Percentiles rank a stretch among this genome's conserved stretches.
Conservation (phyloP, 2,797 vertebrate genomes). For the Micromesistius poutassou region DNA sequence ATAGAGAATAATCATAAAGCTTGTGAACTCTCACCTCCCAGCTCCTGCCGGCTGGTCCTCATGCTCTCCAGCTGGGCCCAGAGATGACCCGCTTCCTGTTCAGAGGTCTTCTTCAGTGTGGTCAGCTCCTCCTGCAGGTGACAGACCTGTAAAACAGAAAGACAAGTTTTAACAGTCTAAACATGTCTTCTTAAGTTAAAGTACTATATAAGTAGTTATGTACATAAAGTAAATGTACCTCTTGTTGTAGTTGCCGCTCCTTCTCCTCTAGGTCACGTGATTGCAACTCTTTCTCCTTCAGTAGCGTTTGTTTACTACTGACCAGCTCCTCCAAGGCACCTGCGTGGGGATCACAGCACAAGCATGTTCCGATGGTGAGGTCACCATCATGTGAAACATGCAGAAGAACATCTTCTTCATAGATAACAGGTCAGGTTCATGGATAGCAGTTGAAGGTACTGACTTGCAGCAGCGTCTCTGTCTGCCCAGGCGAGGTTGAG, state of each 20-base stretch:
- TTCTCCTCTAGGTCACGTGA: slow-evolving; percentile 70
- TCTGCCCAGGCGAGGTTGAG: slow-evolving; percentile 71
- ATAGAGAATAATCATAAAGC: not conserved
- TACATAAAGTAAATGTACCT: slow-evolving; percentile 60
- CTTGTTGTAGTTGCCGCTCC: slow-evolving; percentile 68
- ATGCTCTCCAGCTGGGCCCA: slow-evolving; percentile 83
- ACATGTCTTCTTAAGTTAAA: not conserved
- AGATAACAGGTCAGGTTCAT: not conserved
- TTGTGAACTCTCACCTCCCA: slow-evolving; percentile 74
- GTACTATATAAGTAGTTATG: not conserved
- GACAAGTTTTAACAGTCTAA: not conserved
- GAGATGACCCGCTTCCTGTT: slow-evolving; percentile 78
- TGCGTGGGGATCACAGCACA: slow-evolving; percentile 37
- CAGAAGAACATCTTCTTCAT: not conserved
- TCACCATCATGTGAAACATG: not conserved
- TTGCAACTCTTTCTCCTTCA: slow-evolving; percentile 69
- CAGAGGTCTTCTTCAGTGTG: slow-evolving; percentile 73
- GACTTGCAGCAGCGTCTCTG: slow-evolving; percentile 74
- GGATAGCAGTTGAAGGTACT: slow-evolving; percentile 42
- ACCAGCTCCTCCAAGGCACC: slow-evolving; percentile 72
- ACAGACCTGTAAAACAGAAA: slow-evolving; percentile 68
- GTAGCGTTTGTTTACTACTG: slow-evolving; percentile 61
- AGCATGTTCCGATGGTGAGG: not conserved
- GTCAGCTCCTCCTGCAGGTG: slow-evolving; percentile 67
- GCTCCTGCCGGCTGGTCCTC: slow-evolving; percentile 77